Conservation (phyloP, 2,888 invertebrate genomes). For the Netelia fuscicornis region DNA sequence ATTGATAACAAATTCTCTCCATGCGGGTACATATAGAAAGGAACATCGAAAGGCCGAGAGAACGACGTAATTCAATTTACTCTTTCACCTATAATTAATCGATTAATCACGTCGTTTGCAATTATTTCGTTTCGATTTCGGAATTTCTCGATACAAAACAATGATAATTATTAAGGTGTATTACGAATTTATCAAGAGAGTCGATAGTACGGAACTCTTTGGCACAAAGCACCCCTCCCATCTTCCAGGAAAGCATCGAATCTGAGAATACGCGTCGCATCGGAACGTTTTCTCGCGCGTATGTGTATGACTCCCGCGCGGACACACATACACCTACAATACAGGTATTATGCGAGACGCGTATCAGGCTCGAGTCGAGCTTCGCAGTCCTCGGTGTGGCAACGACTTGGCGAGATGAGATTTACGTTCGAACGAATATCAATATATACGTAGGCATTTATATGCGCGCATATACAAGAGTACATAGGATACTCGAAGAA, state of each 20-base stretch:
- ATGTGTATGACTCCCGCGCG: background rate
- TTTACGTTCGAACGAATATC: slow-evolving; percentile 9
- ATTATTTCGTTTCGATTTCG: background rate
- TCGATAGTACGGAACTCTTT: background rate
- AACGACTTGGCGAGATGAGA: slow-evolving; percentile 32
- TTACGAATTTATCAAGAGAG: background rate
- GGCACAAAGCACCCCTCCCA: background rate
- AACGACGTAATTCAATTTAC: too few relatives aligned
- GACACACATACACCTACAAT: slow-evolving; percentile 21
- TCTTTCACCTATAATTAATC: too few relatives aligned
- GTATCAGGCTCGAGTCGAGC: slow-evolving; percentile 62
- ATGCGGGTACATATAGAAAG: too few relatives aligned
- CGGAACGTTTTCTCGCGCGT: slow-evolving; percentile 56
- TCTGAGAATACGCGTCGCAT: slow-evolving; percentile 49
- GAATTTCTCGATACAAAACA: background rate
- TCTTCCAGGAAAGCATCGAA: slow-evolving; percentile 62
- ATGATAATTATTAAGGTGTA: background rate
- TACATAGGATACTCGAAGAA: slow-evolving; percentile 4
- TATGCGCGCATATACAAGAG: slow-evolving; percentile 9
- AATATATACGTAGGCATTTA: background rate
- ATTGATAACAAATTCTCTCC: too few relatives aligned
- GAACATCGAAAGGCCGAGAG: too few relatives aligned
- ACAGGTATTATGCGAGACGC: slow-evolving; percentile 64
- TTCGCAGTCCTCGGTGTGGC: slow-evolving; percentile 41
- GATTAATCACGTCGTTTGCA: too few relatives aligned